Percentiles rank a stretch among this genome's conserved stretches.
These are phyloP conservation scores for Drosophila paranaensis DNA, from an alignment of 2,888 invertebrate species.

Conservation along the genomic window DNA sequence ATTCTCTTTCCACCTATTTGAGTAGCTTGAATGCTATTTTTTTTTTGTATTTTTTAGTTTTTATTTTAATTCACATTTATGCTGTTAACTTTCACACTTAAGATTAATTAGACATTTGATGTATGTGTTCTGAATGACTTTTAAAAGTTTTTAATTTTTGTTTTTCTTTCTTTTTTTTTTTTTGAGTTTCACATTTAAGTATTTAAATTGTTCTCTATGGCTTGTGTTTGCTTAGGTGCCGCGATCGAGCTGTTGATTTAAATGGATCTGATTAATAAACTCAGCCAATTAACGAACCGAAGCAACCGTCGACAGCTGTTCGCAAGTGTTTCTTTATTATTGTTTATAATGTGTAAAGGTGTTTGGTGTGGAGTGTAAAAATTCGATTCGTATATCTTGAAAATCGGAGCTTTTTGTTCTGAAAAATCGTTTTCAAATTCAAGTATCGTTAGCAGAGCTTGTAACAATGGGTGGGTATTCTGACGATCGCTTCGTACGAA, in stretches of 20 bases:
- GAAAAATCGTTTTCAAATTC: conserved; percentile 62
- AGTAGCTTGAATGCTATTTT: conserved; percentile 29
- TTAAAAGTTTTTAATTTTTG: conserved; percentile 6
- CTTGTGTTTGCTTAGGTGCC: conserved; percentile 25
- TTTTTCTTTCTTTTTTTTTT: background rate
- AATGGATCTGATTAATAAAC: conserved; percentile 18
- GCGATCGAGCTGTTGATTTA: background rate
- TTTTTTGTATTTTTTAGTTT: conserved; percentile 32
- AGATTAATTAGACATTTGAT: conserved; percentile 57
- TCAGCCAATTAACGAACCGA: conserved; percentile 11
- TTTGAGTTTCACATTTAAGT: conserved; percentile 9
- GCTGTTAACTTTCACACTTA: conserved; percentile 79
- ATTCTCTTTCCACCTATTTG: conserved; percentile 34
- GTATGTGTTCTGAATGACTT: conserved; percentile 27
- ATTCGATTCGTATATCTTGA: conserved; percentile 46
- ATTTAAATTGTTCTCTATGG: conserved; percentile 3
- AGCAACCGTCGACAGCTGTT: background rate
- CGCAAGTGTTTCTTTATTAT: background rate
- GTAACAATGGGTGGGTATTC: conserved; percentile 67
- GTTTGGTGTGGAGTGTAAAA: conserved; percentile 43
- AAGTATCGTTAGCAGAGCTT: conserved; percentile 33
- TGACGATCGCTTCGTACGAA: conserved; percentile 29
- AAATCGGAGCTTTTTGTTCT: conserved; percentile 69
- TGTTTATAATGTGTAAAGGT: background rate
- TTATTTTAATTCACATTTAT: conserved; percentile 64